Base-by-base conservation (phyloP, 2,888 invertebrate genomes). In the Scelioninae gen. 1 region DNA sequence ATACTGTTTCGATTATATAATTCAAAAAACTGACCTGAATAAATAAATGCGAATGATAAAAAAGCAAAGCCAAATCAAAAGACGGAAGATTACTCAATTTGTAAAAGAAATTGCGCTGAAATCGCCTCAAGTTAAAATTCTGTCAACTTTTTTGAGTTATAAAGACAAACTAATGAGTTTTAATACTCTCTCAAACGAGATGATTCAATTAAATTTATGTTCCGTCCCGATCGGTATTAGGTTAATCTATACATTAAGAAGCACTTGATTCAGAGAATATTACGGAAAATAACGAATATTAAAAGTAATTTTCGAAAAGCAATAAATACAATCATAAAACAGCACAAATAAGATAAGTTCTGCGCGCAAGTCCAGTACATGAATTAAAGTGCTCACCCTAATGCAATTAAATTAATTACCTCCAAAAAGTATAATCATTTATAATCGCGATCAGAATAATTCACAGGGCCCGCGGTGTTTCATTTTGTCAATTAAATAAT, bases 141-240 rank as follows among this genome's bases (percentile, higher is more conserved):
- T 40, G 56, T 58, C 38, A 58, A 66, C 58, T 66, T 76, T 75
- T 66, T 75, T 75, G 51, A 62, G 62, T 62, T 31, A 75, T 56
- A 56, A 75, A 55, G 31, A 6, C 40, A 16, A 16, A 23, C 45
- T 65, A 75, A 75, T 75, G 40, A 75, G 66, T 45, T 43, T 62
- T 47, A 65, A 75, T 65, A 49, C 9, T 5, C 40, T 53, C 56
- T 31, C 16, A 31, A 65, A 53, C 11, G 55, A 45, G 47, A 55
- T 56, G 56, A 75, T 56, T 75, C 29, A 56, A 49, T 65, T 65
- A 38, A 65, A 75, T 65, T 75, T 56, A 56, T 55, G 65, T 53
- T 29, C n/a, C n/a, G n/a, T n/a, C 16, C 13, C 9, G 11, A 29
- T 13, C 31, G 29, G 32, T 74, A 71, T 71, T 58, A 40, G 63